phyloP scores from a whole-genome alignment of 1,140 invertebrate species.

The Argopecten irradians region DNA sequence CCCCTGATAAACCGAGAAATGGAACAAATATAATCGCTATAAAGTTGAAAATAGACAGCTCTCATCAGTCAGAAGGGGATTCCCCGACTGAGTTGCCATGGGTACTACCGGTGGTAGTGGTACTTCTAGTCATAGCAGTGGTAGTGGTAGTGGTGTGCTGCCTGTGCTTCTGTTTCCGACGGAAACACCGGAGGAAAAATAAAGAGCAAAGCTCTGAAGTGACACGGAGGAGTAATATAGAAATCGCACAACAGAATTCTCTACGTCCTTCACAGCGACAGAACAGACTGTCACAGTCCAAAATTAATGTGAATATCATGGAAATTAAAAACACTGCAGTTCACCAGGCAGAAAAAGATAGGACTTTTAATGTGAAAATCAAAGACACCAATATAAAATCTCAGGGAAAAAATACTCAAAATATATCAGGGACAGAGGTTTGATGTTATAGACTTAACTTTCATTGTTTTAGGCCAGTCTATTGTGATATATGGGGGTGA shows the following conservation, averaged over 20 bases:
- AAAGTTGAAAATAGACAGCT: slow-evolving; percentile 19
- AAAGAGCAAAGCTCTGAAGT: background rate
- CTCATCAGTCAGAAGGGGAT: background rate
- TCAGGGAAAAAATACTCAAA: slow-evolving; percentile 43
- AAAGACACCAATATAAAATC: slow-evolving; percentile 55
- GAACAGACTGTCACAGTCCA: slow-evolving; percentile 47
- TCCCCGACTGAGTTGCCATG: background rate
- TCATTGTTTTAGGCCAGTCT: background rate
- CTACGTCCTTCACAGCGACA: slow-evolving; percentile 41
- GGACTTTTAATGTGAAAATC: slow-evolving; percentile 39
- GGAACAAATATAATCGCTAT: slow-evolving; percentile 62
- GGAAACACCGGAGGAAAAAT: slow-evolving; percentile 43
- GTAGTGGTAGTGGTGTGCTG: slow-evolving; percentile 40
- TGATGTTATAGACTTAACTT: slow-evolving; percentile 35
- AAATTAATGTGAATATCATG: slow-evolving; percentile 51
- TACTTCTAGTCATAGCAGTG: slow-evolving; percentile 46
- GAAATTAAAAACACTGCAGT: slow-evolving; percentile 48
- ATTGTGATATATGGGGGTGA: slow-evolving; percentile 21
- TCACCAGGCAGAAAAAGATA: slow-evolving; percentile 32
- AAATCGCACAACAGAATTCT: slow-evolving; percentile 54
- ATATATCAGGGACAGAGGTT: slow-evolving; percentile 64
- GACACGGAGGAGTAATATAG: slow-evolving; percentile 54
- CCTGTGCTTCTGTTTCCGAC: slow-evolving; percentile 35
- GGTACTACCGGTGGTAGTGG: slow-evolving; percentile 29
- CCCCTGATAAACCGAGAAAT: slow-evolving; percentile 33